A percentile compares a stretch with the other conserved stretches of the same genome.
Evolutionary conservation across 1,140 invertebrate species (phyloP).

Genomic region (Whitmania pigra): DNA sequence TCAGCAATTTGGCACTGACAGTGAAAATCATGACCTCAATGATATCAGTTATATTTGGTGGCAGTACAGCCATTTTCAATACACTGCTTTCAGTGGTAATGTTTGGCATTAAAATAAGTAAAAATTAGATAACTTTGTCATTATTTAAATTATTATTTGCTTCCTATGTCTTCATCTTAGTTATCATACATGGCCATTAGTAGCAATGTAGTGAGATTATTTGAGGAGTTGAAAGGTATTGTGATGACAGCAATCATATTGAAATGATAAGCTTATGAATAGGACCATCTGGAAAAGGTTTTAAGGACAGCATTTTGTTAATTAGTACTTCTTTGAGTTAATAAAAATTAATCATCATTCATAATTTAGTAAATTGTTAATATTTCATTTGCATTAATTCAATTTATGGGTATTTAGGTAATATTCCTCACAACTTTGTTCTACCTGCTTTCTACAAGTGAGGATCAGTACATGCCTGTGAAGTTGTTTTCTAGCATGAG

Average conservation of each 20-base stretch:
- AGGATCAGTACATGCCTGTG: slow-evolving; percentile 76
- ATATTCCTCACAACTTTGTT: slow-evolving; percentile 91
- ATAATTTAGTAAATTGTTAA: too few relatives aligned
- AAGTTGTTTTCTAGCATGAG: slow-evolving; percentile 65
- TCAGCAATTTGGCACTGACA: slow-evolving; percentile 83
- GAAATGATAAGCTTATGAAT: too few relatives aligned
- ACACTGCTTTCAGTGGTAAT: slow-evolving; percentile 77
- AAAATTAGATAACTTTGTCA: background rate
- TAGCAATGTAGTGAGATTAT: too few relatives aligned
- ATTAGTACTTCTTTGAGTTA: too few relatives aligned
- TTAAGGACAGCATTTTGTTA: too few relatives aligned
- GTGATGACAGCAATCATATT: too few relatives aligned
- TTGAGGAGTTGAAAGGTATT: too few relatives aligned
- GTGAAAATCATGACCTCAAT: slow-evolving; percentile 69
- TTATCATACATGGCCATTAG: background rate
- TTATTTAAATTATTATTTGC: background rate
- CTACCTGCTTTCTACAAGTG: slow-evolving; percentile 79
- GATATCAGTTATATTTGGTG: slow-evolving; percentile 73
- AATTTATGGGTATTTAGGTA: slow-evolving; percentile 49
- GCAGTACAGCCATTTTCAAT: slow-evolving; percentile 81
- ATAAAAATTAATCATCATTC: too few relatives aligned
- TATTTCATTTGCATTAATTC: too few relatives aligned
- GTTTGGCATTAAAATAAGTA: slow-evolving; percentile 11
- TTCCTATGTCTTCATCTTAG: background rate
- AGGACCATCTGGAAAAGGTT: too few relatives aligned